Conservation (phyloP, 2,797 vertebrate species). For the Sebastes nivosus region DNA sequence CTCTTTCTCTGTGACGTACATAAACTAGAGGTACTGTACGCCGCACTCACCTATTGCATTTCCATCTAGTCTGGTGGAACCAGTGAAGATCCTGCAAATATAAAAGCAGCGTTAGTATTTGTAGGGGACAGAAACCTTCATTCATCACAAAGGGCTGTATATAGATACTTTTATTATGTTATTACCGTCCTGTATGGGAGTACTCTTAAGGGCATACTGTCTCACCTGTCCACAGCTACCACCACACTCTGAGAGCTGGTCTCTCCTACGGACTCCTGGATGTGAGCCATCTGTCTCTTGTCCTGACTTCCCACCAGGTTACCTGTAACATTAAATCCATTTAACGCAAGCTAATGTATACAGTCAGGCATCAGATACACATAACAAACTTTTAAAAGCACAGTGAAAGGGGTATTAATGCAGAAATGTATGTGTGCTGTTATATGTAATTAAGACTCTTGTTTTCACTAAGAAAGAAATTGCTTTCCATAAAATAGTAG, state of each 20-base stretch:
- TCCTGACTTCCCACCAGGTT: constrained; percentile 93
- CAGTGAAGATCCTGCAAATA: constrained; percentile 91
- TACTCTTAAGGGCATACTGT: not conserved
- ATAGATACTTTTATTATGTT: not conserved
- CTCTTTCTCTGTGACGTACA: not conserved
- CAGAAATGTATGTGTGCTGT: not conserved
- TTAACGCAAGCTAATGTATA: not conserved
- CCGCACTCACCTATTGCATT: constrained; percentile 91
- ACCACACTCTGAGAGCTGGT: constrained; percentile 98
- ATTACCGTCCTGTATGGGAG: not conserved
- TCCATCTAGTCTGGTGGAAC: constrained; percentile 93
- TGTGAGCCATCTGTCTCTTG: constrained; percentile 92
- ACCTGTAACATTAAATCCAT: constrained; percentile 78
- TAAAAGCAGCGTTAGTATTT: constrained; percentile 10
- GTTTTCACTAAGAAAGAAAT: not conserved
- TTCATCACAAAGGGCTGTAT: not conserved
- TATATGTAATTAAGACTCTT: not conserved
- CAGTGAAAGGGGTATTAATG: not conserved
- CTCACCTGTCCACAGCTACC: constrained; percentile 95
- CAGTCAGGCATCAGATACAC: not conserved
- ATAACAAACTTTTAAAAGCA: not conserved
- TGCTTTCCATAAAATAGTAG: not conserved
- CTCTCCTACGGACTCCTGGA: constrained; percentile 96
- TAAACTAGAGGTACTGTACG: not conserved
- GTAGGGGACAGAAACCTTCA: not conserved